phyloP scores from a whole-genome alignment of 2,113 vertebrate genomes.

The Scomber japonicus region DNA sequence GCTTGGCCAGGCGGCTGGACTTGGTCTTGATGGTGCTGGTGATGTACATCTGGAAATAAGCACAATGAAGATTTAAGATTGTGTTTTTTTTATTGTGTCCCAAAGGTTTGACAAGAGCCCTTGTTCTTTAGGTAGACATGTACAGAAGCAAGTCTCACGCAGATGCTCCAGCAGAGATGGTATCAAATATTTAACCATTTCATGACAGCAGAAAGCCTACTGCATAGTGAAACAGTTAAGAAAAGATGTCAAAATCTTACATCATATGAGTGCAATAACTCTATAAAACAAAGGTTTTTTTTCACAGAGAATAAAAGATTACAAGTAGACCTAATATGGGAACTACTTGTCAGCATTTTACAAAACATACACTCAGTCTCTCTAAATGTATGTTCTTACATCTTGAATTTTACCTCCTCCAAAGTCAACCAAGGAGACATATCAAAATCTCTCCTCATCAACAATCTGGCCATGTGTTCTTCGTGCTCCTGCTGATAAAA shows the following conservation, averaged over 20 bases:
- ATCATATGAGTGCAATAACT: constrained; percentile 39
- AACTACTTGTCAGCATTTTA: neutral
- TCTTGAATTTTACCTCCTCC: constrained; percentile 14
- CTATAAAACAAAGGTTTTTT: constrained; percentile 11
- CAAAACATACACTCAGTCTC: neutral
- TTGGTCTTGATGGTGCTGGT: constrained; percentile 99
- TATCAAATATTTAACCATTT: constrained; percentile 31
- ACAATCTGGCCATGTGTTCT: neutral
- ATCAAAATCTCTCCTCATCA: constrained; percentile 25
- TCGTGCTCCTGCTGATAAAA: constrained; percentile 18
- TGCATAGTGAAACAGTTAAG: constrained; percentile 1
- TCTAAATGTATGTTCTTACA: neutral
- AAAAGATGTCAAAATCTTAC: constrained; percentile 52
- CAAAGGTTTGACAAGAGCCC: neutral
- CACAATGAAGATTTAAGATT: neutral
- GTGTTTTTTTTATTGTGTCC: neutral
- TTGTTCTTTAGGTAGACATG: neutral
- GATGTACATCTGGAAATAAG: constrained; percentile 94
- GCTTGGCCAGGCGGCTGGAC: constrained; percentile 97
- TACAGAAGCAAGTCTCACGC: neutral
- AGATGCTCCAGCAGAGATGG: neutral
- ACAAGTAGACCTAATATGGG: constrained; percentile 2
- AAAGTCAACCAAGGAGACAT: neutral
- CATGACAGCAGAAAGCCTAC: constrained; percentile 14
- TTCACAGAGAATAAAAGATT: constrained; percentile 47